These are phyloP conservation scores for Percopsis omiscomaycus DNA, from an alignment of 2,797 vertebrate genomes.

Conservation along the genomic window DNA sequence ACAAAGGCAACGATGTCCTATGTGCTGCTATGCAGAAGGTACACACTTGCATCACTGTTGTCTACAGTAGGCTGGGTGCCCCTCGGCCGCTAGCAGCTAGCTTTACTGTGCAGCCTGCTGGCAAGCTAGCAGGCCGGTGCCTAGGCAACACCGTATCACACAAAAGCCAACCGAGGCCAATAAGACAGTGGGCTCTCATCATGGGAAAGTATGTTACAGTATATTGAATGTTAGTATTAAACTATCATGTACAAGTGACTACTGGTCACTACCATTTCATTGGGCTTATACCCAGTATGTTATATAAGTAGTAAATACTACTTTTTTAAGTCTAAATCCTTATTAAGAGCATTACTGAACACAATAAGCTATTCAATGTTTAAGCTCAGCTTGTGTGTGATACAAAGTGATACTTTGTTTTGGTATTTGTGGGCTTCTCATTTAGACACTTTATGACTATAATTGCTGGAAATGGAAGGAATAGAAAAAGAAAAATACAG, in stretches of 20 bases:
- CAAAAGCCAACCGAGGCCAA: too few relatives aligned
- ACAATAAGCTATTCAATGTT: neutral
- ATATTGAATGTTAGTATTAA: neutral
- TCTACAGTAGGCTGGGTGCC: neutral
- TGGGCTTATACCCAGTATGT: neutral
- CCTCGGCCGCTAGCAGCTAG: too few relatives aligned
- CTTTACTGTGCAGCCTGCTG: too few relatives aligned
- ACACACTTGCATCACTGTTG: too few relatives aligned
- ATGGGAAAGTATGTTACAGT: too few relatives aligned
- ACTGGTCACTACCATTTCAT: neutral
- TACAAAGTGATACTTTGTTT: neutral
- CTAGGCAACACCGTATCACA: too few relatives aligned
- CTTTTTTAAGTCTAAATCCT: neutral
- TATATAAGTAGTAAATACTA: neutral
- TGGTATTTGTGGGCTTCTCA: neutral
- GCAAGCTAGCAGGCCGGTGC: too few relatives aligned
- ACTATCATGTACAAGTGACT: neutral
- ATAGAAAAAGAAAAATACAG: too few relatives aligned
- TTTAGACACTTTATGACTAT: too few relatives aligned
- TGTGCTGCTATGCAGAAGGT: slow-evolving; percentile 98
- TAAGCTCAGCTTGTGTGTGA: neutral
- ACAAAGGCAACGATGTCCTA: slow-evolving; percentile 91
- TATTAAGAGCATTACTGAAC: neutral
- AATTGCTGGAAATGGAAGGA: too few relatives aligned
- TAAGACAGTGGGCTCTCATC: too few relatives aligned